Percentiles rank a stretch among this genome's conserved stretches.
phyloP scores from a whole-genome alignment of 2,113 vertebrate species.

The Pelusios castaneus region DNA sequence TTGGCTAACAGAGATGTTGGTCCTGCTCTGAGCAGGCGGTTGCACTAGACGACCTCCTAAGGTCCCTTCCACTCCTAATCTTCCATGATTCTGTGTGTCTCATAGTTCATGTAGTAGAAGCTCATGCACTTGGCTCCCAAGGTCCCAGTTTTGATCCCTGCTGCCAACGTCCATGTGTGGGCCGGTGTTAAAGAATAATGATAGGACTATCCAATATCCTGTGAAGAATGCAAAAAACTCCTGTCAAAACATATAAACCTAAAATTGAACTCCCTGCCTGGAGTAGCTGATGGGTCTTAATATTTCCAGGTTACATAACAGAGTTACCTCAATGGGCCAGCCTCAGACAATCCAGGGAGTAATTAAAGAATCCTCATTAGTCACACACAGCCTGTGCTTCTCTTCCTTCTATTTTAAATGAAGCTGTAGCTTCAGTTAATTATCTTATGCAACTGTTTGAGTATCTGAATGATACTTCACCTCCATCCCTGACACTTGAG shows the following conservation, averaged over 20 bases:
- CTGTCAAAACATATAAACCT: neutral
- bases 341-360: neutral
- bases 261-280: neutral
- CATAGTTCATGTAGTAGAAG: no score
- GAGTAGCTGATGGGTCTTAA: neutral
- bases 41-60: no score
- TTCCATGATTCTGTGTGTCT: no score
- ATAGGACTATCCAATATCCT: neutral
- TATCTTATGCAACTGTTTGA: conserved; percentile 22
- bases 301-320: neutral
- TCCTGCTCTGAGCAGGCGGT: no score
- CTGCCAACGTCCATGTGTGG: no score
- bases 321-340: neutral
- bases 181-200: no score
- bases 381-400: neutral
- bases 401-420: neutral
- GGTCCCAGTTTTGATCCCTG: no score
- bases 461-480: conserved; percentile 32
- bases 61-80: no score
- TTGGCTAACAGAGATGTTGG: no score
- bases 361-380: conserved; percentile 8
- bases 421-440: conserved; percentile 45
- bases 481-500: conserved; percentile 22
- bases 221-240: neutral
- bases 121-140: no score